These are phyloP conservation scores for Simalia tracyae DNA, from an alignment of 2,797 vertebrate species.

Conservation along the genomic window DNA sequence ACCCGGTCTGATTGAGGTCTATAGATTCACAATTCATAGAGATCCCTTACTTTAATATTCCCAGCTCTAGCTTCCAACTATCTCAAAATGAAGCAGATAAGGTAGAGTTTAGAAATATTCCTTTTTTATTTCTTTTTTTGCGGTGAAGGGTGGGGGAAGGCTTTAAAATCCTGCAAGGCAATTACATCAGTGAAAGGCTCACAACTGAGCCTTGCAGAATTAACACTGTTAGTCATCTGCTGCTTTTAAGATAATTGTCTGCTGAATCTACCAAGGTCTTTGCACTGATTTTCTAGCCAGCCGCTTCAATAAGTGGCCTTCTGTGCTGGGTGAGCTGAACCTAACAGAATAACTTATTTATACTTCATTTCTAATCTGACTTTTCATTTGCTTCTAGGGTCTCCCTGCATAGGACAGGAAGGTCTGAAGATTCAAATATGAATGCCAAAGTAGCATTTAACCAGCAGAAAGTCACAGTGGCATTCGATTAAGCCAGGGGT, in stretches of 20 bases:
- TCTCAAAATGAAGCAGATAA: conserved; percentile 37
- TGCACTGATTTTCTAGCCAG: conserved; percentile 38
- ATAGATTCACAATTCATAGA: conserved; percentile 13
- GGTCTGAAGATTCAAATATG: neutral
- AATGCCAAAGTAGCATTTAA: neutral
- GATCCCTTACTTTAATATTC: conserved; percentile 35
- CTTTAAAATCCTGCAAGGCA: conserved; percentile 37
- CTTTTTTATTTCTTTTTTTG: neutral
- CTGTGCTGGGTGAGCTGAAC: neutral
- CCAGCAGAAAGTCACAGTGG: neutral
- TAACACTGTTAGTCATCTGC: conserved; percentile 23
- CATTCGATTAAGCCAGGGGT: neutral
- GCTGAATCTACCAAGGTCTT: conserved; percentile 2
- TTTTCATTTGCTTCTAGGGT: neutral
- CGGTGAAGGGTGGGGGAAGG: neutral
- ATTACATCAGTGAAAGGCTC: conserved; percentile 40
- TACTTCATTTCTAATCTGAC: neutral
- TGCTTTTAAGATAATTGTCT: neutral
- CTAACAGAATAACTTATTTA: neutral
- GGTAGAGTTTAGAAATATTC: conserved; percentile 21
- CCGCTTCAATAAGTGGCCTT: neutral
- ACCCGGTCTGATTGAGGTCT: neutral
- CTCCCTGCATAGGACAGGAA: neutral
- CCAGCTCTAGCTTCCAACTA: conserved; percentile 33
- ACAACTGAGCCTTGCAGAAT: conserved; percentile 21